These are phyloP conservation scores for Hololepta plana DNA, from an alignment of 2,888 invertebrate species.

Conservation along the genomic window DNA sequence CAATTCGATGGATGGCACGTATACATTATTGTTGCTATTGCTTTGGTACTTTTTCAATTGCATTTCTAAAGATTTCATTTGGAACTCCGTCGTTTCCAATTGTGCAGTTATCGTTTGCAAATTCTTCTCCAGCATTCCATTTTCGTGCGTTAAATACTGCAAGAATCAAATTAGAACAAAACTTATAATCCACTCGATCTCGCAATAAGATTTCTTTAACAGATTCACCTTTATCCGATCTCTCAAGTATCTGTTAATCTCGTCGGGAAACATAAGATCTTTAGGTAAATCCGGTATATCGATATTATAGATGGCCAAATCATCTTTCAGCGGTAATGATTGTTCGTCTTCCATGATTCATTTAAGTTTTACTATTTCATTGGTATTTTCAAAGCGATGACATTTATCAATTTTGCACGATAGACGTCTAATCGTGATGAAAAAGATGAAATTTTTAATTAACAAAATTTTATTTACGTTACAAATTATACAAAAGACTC, in stretches of 20 bases:
- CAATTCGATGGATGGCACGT: slow-evolving; percentile 29
- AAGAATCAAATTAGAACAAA: not conserved
- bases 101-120: slow-evolving; percentile 31
- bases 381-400: no score
- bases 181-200: not conserved
- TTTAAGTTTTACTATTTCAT: no score
- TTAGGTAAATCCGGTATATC: slow-evolving; percentile 18
- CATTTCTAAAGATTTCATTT: slow-evolving; percentile 27
- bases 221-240: slow-evolving; percentile 35
- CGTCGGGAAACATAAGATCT: slow-evolving; percentile 37
- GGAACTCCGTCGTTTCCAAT: slow-evolving; percentile 28
- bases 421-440: no score
- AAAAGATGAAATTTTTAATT: no score
- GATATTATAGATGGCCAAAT: slow-evolving; percentile 11
- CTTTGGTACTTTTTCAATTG: slow-evolving; percentile 34
- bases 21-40: no score
- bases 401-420: no score
- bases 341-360: no score
- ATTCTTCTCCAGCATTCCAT: slow-evolving; percentile 33
- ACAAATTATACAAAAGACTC: no score
- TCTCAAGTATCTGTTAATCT: slow-evolving; percentile 39
- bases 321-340: no score
- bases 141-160: slow-evolving; percentile 34
- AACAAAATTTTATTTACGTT: no score
- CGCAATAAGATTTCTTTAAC: not conserved